Conservation (phyloP, 2,797 vertebrate genomes). For the Myripristis murdjan region DNA sequence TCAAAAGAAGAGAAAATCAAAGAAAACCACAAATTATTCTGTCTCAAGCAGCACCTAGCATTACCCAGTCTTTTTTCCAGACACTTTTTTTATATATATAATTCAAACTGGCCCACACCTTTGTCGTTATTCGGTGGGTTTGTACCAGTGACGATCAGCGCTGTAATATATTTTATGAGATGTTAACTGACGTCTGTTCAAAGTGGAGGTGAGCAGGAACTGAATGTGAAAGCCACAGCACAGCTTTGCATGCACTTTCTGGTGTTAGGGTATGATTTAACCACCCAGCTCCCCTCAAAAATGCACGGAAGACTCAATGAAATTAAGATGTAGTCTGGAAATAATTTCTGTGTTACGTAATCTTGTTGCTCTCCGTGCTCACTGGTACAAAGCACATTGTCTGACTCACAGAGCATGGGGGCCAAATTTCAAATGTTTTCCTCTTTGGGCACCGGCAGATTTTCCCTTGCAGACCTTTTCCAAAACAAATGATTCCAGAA, state of each 20-base stretch:
- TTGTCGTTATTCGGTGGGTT: background rate
- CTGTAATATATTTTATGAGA: too few relatives aligned
- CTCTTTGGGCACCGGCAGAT: background rate
- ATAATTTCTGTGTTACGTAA: conserved; percentile 41
- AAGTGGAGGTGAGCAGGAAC: too few relatives aligned
- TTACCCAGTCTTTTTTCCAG: too few relatives aligned
- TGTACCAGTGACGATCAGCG: too few relatives aligned
- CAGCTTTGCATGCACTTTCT: background rate
- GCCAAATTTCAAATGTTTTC: conserved; percentile 9
- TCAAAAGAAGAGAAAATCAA: too few relatives aligned
- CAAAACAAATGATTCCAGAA: conserved; percentile 2
- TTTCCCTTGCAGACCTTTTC: background rate
- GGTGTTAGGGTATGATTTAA: background rate
- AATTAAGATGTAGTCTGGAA: conserved; percentile 28
- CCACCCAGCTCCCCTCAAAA: background rate
- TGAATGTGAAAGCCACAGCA: background rate
- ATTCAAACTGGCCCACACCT: too few relatives aligned
- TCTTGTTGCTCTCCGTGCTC: background rate
- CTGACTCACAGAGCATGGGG: background rate
- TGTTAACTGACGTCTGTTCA: too few relatives aligned
- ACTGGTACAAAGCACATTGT: conserved; percentile 10
- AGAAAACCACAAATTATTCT: too few relatives aligned
- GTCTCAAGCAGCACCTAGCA: too few relatives aligned
- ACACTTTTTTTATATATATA: too few relatives aligned
- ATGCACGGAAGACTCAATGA: background rate